phyloP scores from a whole-genome alignment of 2,888 invertebrate species.

The Napeogenes inachia region DNA sequence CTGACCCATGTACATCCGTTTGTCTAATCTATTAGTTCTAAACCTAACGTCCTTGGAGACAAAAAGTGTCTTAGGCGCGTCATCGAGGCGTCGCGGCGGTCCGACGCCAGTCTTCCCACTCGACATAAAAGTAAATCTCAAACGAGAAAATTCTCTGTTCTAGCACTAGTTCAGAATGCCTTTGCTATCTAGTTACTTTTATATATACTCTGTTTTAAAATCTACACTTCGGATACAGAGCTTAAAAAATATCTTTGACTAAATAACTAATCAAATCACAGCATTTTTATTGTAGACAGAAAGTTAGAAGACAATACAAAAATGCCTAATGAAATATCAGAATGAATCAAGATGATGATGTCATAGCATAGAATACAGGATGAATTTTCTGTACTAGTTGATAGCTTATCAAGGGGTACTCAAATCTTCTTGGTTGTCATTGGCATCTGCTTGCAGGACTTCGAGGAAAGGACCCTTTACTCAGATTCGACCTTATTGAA shows the following conservation, averaged over 20 bases:
- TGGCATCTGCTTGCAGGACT: too few relatives aligned
- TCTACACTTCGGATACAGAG: constrained; percentile 12
- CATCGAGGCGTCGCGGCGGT: constrained; percentile 61
- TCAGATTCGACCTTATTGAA: too few relatives aligned
- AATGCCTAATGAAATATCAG: too few relatives aligned
- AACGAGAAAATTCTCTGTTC: constrained; percentile 26
- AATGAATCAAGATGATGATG: too few relatives aligned
- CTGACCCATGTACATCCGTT: not conserved
- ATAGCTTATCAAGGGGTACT: too few relatives aligned
- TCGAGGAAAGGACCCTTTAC: too few relatives aligned
- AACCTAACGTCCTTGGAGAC: constrained; percentile 29
- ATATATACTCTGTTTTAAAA: constrained; percentile 19
- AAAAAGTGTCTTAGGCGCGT: constrained; percentile 46
- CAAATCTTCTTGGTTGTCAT: too few relatives aligned
- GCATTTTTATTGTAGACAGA: too few relatives aligned
- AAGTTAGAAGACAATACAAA: not conserved
- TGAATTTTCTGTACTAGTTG: too few relatives aligned
- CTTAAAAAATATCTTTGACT: not conserved
- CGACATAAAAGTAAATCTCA: constrained; percentile 65
- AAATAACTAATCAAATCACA: too few relatives aligned
- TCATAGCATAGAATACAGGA: too few relatives aligned
- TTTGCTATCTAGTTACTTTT: constrained; percentile 18
- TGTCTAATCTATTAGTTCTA: constrained; percentile 13
- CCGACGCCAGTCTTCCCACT: constrained; percentile 65
- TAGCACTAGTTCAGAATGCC: constrained; percentile 24